A percentile compares a stretch with the other conserved stretches of the same genome.
phyloP scores from a whole-genome alignment of 53 echinoderm and acorn worm genomes.

The Paelopatides confundens region DNA sequence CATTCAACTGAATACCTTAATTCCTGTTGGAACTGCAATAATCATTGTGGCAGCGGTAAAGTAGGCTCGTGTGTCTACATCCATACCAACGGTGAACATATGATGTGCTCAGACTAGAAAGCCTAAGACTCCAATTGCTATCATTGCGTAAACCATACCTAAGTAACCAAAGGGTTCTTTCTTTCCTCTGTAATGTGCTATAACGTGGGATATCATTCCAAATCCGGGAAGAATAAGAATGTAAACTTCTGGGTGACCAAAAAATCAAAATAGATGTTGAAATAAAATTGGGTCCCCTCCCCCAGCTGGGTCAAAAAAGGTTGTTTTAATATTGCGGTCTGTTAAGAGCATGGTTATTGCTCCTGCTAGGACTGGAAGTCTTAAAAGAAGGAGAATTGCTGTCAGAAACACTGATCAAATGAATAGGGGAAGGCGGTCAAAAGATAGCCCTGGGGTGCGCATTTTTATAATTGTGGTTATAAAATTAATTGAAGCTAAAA shows the following conservation, averaged over 20 bases:
- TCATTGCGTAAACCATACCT: slow-evolving; percentile 83
- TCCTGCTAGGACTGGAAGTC: slow-evolving; percentile 76
- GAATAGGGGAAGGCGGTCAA: slow-evolving; percentile 76
- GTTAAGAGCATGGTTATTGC: slow-evolving; percentile 83
- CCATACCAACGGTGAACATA: slow-evolving; percentile 87
- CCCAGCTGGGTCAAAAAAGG: slow-evolving; percentile 82
- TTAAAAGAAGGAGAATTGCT: slow-evolving; percentile 54
- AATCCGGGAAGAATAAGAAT: slow-evolving; percentile 81
- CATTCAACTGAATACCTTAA: slow-evolving; percentile 90
- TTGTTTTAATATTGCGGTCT: slow-evolving; percentile 78
- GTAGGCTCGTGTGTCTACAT: slow-evolving; percentile 82
- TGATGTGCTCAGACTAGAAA: slow-evolving; percentile 88
- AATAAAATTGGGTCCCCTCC: slow-evolving; percentile 82
- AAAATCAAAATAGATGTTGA: slow-evolving; percentile 83
- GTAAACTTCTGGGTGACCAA: slow-evolving; percentile 87
- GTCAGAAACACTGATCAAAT: slow-evolving; percentile 73
- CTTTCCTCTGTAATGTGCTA: slow-evolving; percentile 81
- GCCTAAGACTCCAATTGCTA: slow-evolving; percentile 71
- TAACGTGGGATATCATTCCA: slow-evolving; percentile 82
- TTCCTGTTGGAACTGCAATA: slow-evolving; percentile 78
- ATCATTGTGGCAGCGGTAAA: slow-evolving; percentile 47
- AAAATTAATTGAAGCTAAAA: slow-evolving; percentile 78
- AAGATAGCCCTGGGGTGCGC: slow-evolving; percentile 76
- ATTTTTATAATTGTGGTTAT: slow-evolving; percentile 85
- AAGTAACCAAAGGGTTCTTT: slow-evolving; percentile 72